phyloP scores from a whole-genome alignment of 2,888 invertebrate species.

The Trissolcus brochymenae region DNA sequence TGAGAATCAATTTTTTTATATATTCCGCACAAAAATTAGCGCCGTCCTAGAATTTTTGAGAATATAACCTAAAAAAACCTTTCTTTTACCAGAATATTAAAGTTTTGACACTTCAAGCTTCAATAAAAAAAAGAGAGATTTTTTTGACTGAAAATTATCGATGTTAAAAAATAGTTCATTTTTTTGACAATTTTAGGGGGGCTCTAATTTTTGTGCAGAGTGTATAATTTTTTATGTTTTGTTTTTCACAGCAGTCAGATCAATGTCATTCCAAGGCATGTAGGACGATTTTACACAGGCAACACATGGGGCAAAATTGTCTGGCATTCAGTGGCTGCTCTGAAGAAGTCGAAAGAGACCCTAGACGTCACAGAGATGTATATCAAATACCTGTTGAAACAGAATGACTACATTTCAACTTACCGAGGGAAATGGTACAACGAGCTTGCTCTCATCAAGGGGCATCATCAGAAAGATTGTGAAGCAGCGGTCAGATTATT shows the following conservation, averaged over 20 bases:
- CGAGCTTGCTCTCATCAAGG: conserved; percentile 70
- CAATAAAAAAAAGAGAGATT: too few species aligned
- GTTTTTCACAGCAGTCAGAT: conserved; percentile 27
- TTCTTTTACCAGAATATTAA: too few species aligned
- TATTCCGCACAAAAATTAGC: too few species aligned
- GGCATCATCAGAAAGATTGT: conserved; percentile 64
- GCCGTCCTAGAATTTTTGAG: too few species aligned
- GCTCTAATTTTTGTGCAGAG: too few species aligned
- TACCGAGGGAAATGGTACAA: conserved; percentile 65
- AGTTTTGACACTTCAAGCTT: too few species aligned
- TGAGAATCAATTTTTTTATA: not conserved
- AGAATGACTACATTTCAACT: conserved; percentile 59
- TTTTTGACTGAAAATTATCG: too few species aligned
- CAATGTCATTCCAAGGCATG: conserved; percentile 64
- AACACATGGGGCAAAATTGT: conserved; percentile 70
- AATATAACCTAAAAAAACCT: too few species aligned
- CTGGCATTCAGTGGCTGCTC: conserved; percentile 67
- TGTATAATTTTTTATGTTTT: not conserved
- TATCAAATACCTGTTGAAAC: conserved; percentile 62
- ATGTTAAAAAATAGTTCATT: too few species aligned
- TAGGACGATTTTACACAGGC: conserved; percentile 64
- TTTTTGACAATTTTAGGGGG: too few species aligned
- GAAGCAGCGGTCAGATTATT: conserved; percentile 63
- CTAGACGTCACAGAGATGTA: conserved; percentile 59
- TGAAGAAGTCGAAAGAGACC: conserved; percentile 66